Base-by-base conservation (phyloP, 1,140 invertebrate species). In the Drosophila bipectinata region DNA sequence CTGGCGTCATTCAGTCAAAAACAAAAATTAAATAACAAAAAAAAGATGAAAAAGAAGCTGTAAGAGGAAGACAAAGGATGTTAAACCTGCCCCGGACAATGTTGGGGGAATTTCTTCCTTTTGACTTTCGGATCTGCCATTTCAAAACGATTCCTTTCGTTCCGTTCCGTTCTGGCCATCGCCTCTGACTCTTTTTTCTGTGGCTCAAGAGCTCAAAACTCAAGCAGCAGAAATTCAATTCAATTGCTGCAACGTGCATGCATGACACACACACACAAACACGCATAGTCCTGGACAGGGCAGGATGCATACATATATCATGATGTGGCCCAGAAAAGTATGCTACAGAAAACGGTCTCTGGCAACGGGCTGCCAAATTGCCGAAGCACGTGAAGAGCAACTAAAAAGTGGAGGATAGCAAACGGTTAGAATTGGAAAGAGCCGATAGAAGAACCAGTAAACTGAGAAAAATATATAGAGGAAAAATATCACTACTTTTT, bases 261-360 rank as follows among this genome's bases (percentile, higher is more conserved):
- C 57, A 61, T 48, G 34, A 45, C 28, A 73, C 51, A 64, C 51
- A 48, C 39, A 21, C 37, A 37, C 47, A 49, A 37, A 32, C 52
- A 53, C 12, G 54, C 53, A 56, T 5, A n/a, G 7, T 30, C 44
- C 28, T 15, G n/a, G 10, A 5, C 10, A 24, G 30, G 53, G 37
- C 21, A 53, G 37, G 28, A 61, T 68, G 39, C 64, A 71, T 66
- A 18, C 59, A 76, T 76, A 76, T 76, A 76, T 77, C 73, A 68
- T 69, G 72, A n/a, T 44, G 47, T 87, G 79, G 75, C 82, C 71
- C 83, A 82, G 75, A 88, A 87, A 87, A 83, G 83, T 87, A 88
- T 88, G 83, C 83, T 79, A 83, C 66, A 28, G 67, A 60, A 64
- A 61, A 61, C 66, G 53, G 74, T 72, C 76, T 62, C 49, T 39